Evolutionary conservation across 53 echinoderm and acorn worm species (phyloP).

Genomic region (Echinometra lucunter): DNA sequence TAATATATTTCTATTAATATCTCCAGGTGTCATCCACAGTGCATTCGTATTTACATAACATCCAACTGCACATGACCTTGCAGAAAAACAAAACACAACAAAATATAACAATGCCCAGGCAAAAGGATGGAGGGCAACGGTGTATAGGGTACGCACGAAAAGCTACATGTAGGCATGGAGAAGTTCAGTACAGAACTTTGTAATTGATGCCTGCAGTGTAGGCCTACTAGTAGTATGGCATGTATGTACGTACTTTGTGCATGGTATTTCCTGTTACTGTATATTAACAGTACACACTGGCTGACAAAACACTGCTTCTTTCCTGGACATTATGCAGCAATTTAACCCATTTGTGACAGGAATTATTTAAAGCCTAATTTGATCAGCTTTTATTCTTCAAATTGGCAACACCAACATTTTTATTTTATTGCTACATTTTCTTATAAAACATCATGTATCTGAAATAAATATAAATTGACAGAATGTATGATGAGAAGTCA

Average conservation of each 20-base stretch:
- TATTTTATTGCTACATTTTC: no score
- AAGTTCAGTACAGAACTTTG: no score
- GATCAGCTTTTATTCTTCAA: no score
- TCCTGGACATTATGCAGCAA: neutral
- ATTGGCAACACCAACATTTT: no score
- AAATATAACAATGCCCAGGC: no score
- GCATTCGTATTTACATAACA: slow-evolving; percentile 1
- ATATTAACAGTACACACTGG: neutral
- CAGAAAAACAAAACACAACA: neutral
- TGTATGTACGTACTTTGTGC: neutral
- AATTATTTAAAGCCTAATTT: no score
- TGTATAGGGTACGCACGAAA: slow-evolving; percentile 18
- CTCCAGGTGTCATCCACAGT: neutral
- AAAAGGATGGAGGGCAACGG: neutral
- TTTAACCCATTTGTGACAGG: no score
- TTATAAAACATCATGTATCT: no score
- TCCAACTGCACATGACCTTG: neutral
- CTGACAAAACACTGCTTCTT: neutral
- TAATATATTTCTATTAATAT: slow-evolving; percentile 10
- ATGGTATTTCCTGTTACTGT: slow-evolving; percentile 12
- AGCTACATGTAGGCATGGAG: neutral
- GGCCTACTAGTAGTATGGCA: neutral
- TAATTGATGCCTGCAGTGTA: neutral
- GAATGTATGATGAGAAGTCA: no score
- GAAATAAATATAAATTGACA: no score